Conservation (phyloP, 1,140 invertebrate genomes). For the Hypsibius dujardini region DNA sequence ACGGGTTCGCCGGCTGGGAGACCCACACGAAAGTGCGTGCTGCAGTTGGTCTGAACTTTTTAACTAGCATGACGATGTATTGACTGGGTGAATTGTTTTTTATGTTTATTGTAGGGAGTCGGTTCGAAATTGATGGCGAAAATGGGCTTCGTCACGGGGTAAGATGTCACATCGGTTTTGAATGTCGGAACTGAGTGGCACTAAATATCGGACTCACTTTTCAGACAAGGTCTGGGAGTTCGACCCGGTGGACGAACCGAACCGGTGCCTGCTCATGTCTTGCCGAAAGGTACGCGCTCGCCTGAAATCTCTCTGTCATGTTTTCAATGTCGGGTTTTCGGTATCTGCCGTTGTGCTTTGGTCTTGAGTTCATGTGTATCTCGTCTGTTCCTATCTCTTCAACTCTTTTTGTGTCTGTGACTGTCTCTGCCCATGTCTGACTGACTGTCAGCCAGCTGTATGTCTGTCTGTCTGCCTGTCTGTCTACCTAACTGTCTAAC, state of each 20-base stretch:
- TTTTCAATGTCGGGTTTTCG: background rate
- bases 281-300: background rate
- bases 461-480: too few relatives aligned
- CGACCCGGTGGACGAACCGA: background rate
- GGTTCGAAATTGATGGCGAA: background rate
- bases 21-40: background rate
- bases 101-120: constrained; percentile 6
- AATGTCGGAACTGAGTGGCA: background rate
- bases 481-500: too few relatives aligned
- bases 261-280: background rate
- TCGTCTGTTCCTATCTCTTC: too few relatives aligned
- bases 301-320: background rate
- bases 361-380: background rate
- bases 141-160: background rate
- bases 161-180: background rate
- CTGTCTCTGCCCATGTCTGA: too few relatives aligned
- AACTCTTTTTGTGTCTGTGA: too few relatives aligned
- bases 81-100: background rate
- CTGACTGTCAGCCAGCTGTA: too few relatives aligned
- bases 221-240: background rate
- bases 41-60: background rate
- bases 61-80: background rate
- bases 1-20: background rate
- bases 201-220: background rate
- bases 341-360: background rate